These are phyloP conservation scores for Bergia puertoricense DNA, from an alignment of 92 coral and sea anemone genomes.

Conservation along the genomic window DNA sequence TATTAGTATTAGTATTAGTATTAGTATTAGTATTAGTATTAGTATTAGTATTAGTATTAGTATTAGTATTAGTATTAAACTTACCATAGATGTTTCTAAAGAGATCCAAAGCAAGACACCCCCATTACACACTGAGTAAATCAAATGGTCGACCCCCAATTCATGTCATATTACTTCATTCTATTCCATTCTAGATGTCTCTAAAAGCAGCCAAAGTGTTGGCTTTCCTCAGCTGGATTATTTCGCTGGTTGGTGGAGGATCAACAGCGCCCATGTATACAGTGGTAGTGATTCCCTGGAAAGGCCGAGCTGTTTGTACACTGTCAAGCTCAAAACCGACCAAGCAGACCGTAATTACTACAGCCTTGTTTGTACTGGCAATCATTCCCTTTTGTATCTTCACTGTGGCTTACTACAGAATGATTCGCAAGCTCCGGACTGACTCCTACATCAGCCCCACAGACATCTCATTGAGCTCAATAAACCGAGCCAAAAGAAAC, in stretches of 20 bases:
- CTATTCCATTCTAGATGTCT: neutral
- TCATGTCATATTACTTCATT: neutral
- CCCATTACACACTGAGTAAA: too few relatives aligned
- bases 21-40: too few relatives aligned
- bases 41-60: too few relatives aligned
- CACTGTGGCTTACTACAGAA: neutral
- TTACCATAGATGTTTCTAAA: too few relatives aligned
- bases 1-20: too few relatives aligned
- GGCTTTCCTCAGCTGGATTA: neutral
- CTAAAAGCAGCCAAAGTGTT: conserved; percentile 3
- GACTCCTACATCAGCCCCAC: conserved; percentile 9
- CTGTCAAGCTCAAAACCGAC: neutral
- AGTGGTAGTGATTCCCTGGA: neutral
- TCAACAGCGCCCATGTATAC: neutral
- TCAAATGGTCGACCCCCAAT: neutral
- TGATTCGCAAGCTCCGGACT: conserved; percentile 5
- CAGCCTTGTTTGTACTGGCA: neutral
- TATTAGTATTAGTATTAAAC: too few relatives aligned
- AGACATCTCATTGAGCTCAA: conserved; percentile 6
- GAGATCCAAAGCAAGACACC: too few relatives aligned
- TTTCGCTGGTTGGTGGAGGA: neutral
- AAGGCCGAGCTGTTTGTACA: neutral
- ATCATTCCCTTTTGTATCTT: neutral
- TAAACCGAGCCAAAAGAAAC: conserved; percentile 24
- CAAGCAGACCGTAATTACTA: neutral